These are phyloP conservation scores for Gopherus evgoodei DNA, from an alignment of 2,113 vertebrate genomes.

Conservation along the genomic window DNA sequence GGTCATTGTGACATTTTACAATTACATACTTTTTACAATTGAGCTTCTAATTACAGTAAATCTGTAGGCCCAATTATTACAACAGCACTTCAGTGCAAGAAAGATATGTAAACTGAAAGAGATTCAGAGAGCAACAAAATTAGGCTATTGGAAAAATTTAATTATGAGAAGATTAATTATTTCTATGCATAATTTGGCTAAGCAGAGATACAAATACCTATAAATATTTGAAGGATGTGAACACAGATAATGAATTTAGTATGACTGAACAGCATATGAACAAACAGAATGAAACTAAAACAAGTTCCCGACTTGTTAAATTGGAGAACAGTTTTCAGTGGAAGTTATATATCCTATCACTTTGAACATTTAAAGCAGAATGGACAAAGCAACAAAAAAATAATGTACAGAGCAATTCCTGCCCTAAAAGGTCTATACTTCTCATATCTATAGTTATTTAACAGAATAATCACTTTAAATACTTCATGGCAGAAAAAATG, in stretches of 20 bases:
- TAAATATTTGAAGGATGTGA: neutral
- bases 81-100: neutral
- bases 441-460: neutral
- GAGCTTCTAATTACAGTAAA: neutral
- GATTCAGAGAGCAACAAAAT: neutral
- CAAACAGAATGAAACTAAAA: neutral
- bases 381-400: neutral
- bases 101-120: neutral
- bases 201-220: neutral
- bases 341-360: neutral
- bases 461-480: neutral
- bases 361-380: neutral
- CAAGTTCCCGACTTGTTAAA: neutral
- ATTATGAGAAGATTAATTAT: neutral
- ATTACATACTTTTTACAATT: neutral
- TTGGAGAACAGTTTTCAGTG: neutral
- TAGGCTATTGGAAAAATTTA: neutral
- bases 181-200: neutral
- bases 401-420: neutral
- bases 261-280: neutral
- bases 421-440: neutral
- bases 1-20: neutral
- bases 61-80: neutral
- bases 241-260: neutral
- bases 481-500: neutral